Base-by-base conservation (phyloP, 2,888 invertebrate species). In the Sarcophaga rosellei region DNA sequence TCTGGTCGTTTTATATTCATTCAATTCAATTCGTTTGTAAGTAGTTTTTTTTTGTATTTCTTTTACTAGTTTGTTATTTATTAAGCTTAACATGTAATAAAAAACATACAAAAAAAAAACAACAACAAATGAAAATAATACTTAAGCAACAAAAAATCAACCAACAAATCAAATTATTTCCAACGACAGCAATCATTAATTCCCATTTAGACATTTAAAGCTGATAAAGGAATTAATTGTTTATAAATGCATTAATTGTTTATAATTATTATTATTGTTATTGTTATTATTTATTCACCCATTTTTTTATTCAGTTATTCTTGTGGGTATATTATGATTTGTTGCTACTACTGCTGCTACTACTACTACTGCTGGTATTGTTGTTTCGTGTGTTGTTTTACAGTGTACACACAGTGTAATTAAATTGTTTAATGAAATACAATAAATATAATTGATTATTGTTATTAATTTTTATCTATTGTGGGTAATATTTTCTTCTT, bases 91-190 rank as follows among this genome's bases (percentile, higher is more conserved):
- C 53, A 53, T 53, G 53, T 53, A 53, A 53, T 53, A 53, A 53
- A 53, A 53, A 47, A 53, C 66, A 35, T 35, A 35, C 35, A 35
- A 35, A 6, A 8, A 35, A 6, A 8, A 35, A 0, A 35, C 8
- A 35, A 35, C 65, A 77, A 72, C 20, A 62, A 70, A 17, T 57
- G n/a, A 81, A 69, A 72, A 72, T 72, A 82, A 77, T 73, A 72
- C 66, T 82, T 53, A 73, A 72, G 53, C 77, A 72, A 35, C 10
- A 35, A 35, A 72, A 77, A 82, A 47, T 25, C 65, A 82, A 73
- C 59, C 76, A 76, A 82, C 76, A 77, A 82, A 82, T 82, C 61
- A 82, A 77, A 82, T 82, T 77, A 70, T 68, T 76, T 65, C 69
- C 45, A 82, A 76, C 45, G 76, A 76, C 76, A 81, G 23, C 35